Percentiles rank a stretch among this genome's conserved stretches.
phyloP scores from a whole-genome alignment of 2,888 invertebrate species.

The Drosophila mayaguana region DNA sequence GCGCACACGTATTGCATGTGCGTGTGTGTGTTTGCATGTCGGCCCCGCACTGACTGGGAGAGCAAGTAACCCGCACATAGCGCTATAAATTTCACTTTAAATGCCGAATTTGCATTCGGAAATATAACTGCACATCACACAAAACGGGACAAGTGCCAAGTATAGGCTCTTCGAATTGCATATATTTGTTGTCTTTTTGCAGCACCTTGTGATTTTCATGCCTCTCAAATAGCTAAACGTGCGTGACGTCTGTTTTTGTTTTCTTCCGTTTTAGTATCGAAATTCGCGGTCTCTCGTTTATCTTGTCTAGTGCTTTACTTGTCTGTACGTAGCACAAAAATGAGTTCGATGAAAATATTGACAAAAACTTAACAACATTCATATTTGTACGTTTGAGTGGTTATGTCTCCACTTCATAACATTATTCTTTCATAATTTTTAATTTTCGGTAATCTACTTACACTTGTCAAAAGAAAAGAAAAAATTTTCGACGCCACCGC shows the following conservation, averaged over 20 bases:
- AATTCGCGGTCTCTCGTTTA: conserved; percentile 35
- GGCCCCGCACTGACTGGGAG: conserved; percentile 6
- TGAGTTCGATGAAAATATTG: conserved; percentile 7
- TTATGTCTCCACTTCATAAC: not conserved
- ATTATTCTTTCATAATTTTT: not conserved
- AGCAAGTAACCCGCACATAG: conserved; percentile 13
- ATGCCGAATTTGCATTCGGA: conserved; percentile 14
- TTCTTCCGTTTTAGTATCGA: conserved; percentile 41
- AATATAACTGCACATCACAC: conserved; percentile 29
- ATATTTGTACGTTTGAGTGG: not conserved
- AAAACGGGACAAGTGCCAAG: conserved; percentile 13
- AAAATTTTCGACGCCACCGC: conserved; percentile 52
- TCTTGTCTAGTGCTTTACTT: not conserved
- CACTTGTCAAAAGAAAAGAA: conserved; percentile 15
- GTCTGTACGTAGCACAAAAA: conserved; percentile 2
- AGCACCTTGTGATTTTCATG: not conserved
- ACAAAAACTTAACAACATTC: not conserved
- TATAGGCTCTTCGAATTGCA: conserved; percentile 14
- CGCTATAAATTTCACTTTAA: conserved; percentile 34
- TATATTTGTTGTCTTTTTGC: not conserved
- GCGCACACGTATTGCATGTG: not conserved
- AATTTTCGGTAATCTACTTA: conserved; percentile 29
- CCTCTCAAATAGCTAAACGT: conserved; percentile 3
- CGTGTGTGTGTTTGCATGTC: not conserved
- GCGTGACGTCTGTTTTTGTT: conserved; percentile 54